Base-by-base conservation (phyloP, 2,797 vertebrate genomes). In the Choloepus didactylus region DNA sequence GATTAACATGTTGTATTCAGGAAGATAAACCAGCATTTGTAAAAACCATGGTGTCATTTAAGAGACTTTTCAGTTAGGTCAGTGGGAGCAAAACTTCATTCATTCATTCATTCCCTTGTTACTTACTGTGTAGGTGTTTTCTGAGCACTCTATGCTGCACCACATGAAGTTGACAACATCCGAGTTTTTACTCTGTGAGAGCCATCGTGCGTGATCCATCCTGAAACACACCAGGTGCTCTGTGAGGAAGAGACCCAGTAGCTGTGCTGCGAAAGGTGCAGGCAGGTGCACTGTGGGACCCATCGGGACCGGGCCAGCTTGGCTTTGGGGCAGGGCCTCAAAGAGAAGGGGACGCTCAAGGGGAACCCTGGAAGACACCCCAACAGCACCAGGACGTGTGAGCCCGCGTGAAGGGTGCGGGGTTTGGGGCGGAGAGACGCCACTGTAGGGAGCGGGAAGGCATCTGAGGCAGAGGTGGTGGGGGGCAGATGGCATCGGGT, bases 21-120 rank as follows among this genome's bases (percentile, higher is more conserved):
- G 49, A 19, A 69, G 56, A 59, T 44, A 84, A n/a, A 44, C 16
- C 16, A 69, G 56, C 76, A 6, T 87, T 67, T 76, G 19, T 76
- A 59, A 91, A 93, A 81, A 90, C 72, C 29, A 64, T 51, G 73
- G 4, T 27, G 19, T 70, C 31, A 62, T 76, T 84, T 91, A 59
- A 80, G 29, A 80, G 23, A 19, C 69, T 62, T 56, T 9, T 35
- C 62, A 87, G n/a, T 35, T 2, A 62, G n/a, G 31, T 51, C 70
- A 76, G 11, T 31, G 46, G 35, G 46, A 51, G 49, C 10, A 38
- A 46, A 49, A 35, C 1, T 75, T 27, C 19, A 15, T 44, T 73
- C 5, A 75, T n/a, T 73, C 21, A 67, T 67, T 23, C 23, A 49
- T 49, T 49, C 46, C 31, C 31, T 85, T 21, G 11, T 62, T 41